Conservation (phyloP, 2,888 invertebrate genomes). For the Buathra laborator region DNA sequence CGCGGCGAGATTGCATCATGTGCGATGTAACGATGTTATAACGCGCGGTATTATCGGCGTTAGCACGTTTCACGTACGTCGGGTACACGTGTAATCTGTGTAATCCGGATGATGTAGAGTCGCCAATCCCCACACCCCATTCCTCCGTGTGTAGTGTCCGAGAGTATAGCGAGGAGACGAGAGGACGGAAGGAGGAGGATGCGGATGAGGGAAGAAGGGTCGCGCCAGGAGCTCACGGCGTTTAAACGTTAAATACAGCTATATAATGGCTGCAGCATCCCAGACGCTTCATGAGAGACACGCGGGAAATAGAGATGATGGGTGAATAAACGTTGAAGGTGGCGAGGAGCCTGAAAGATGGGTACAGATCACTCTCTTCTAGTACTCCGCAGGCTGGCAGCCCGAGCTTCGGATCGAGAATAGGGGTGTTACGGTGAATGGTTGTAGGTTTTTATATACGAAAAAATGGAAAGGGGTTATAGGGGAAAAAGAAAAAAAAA, state of each 20-base stretch:
- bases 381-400: background rate
- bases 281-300: constrained; percentile 15
- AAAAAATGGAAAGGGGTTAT: background rate
- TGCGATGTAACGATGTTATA: constrained; percentile 8
- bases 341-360: constrained; percentile 22
- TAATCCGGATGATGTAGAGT: constrained; percentile 53
- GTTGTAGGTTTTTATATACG: background rate
- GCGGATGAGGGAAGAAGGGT: constrained; percentile 39
- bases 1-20: background rate
- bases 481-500: background rate
- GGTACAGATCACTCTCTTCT: background rate
- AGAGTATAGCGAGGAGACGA: background rate
- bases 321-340: constrained; percentile 50
- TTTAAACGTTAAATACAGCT: constrained; percentile 62
- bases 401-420: background rate
- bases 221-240: constrained; percentile 18
- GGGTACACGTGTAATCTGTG: constrained; percentile 60
- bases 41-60: constrained; percentile 21
- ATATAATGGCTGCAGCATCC: constrained; percentile 44
- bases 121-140: background rate
- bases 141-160: constrained; percentile 3
- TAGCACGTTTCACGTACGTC: constrained; percentile 42
- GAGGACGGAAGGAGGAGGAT: background rate
- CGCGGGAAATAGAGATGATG: constrained; percentile 40
- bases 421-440: constrained; percentile 1